These are phyloP conservation scores for Cecropterus lyciades DNA, from an alignment of 1,140 invertebrate genomes.

Conservation along the genomic window DNA sequence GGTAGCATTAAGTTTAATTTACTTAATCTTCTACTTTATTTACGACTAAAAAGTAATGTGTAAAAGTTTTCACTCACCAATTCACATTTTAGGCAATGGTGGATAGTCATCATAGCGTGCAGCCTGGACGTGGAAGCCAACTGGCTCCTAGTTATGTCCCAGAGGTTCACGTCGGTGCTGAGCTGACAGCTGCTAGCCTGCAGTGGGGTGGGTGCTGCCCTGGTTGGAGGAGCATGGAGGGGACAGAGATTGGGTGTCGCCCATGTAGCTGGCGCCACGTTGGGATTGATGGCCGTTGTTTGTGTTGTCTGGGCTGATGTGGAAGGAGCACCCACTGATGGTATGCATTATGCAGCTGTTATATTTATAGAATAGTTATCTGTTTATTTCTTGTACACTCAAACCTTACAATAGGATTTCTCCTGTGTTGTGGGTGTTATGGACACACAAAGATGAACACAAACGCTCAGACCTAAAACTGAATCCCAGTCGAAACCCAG, in stretches of 20 bases:
- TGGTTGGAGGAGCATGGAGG: constrained; percentile 89
- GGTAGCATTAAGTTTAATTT: no score
- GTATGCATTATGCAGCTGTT: constrained; percentile 55
- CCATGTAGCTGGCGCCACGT: constrained; percentile 92
- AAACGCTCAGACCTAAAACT: no score
- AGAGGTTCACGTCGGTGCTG: constrained; percentile 78
- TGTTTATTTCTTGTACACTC: no score
- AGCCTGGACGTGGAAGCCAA: constrained; percentile 87
- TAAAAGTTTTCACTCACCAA: not conserved
- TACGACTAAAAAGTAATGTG: no score
- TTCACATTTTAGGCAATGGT: constrained; percentile 86
- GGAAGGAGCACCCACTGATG: constrained; percentile 87
- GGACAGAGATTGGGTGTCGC: constrained; percentile 87
- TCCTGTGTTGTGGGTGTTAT: no score
- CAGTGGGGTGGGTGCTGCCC: constrained; percentile 93
- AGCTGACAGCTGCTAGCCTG: constrained; percentile 93
- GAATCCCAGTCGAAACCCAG: no score
- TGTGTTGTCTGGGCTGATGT: constrained; percentile 94
- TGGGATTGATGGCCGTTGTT: constrained; percentile 93
- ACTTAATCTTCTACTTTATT: no score
- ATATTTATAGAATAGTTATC: not conserved
- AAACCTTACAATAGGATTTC: no score
- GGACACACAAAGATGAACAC: no score
- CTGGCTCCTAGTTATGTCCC: constrained; percentile 76
- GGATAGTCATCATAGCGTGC: constrained; percentile 67